Conservation (phyloP, 2,888 invertebrate species). For the Chymomyza amoena region DNA sequence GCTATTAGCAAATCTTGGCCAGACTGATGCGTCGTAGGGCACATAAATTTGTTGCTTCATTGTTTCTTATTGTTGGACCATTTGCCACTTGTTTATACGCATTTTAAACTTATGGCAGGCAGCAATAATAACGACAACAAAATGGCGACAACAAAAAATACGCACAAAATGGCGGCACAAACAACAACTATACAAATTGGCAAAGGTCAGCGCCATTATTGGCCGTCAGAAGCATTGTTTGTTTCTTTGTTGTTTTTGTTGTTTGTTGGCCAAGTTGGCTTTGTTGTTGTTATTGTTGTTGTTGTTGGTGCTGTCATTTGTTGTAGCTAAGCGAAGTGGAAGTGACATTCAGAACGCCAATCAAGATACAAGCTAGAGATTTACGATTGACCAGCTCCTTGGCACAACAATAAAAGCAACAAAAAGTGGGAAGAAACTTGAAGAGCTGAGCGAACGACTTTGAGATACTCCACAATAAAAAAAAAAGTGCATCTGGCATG, state of each 20-base stretch:
- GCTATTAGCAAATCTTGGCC: constrained; percentile 29
- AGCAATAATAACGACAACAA: constrained; percentile 27
- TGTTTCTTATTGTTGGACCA: constrained; percentile 27
- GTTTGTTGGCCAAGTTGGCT: background rate
- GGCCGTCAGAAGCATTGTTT: constrained; percentile 39
- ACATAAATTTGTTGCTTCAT: constrained; percentile 53
- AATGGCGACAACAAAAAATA: constrained; percentile 23
- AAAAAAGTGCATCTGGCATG: too few relatives aligned
- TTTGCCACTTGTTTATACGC: constrained; percentile 59
- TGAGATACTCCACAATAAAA: too few relatives aligned
- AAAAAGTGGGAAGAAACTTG: background rate
- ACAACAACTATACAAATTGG: constrained; percentile 21
- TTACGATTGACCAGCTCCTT: constrained; percentile 57
- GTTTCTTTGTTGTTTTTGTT: background rate
- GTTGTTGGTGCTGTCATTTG: background rate
- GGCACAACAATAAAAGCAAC: constrained; percentile 13
- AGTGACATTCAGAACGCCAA: constrained; percentile 52
- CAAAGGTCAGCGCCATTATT: constrained; percentile 58
- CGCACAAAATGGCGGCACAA: constrained; percentile 18
- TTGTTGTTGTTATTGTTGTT: background rate
- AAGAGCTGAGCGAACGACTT: too few relatives aligned
- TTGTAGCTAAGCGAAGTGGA: constrained; percentile 22
- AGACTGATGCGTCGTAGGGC: constrained; percentile 65
- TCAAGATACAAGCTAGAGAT: constrained; percentile 52
- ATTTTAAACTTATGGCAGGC: constrained; percentile 52